A percentile compares a stretch with the other conserved stretches of the same genome.
These are phyloP conservation scores for Botia almorhae DNA, from an alignment of 2,797 vertebrate genomes.

Conservation along the genomic window DNA sequence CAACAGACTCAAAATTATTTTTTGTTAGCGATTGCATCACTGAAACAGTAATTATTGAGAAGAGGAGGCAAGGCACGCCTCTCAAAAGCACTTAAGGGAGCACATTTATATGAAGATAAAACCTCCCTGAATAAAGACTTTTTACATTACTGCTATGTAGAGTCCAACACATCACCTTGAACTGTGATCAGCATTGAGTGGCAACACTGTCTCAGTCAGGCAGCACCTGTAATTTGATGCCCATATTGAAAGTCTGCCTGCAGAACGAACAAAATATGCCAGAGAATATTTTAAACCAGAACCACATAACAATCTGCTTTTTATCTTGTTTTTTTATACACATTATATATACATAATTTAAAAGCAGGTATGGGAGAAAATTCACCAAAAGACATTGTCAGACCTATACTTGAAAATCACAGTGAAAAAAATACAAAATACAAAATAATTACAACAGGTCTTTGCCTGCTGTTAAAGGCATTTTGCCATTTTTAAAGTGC, in stretches of 20 bases:
- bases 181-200: slow-evolving; percentile 17
- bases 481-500: neutral
- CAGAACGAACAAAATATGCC: neutral
- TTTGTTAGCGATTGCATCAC: slow-evolving; percentile 12
- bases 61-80: slow-evolving; percentile 15
- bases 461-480: neutral
- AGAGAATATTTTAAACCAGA: slow-evolving; percentile 13
- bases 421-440: neutral
- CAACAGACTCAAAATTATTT: slow-evolving; percentile 31
- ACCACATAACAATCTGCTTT: neutral
- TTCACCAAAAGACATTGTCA: neutral
- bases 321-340: neutral
- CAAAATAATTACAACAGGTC: neutral
- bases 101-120: slow-evolving; percentile 33
- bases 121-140: slow-evolving; percentile 20
- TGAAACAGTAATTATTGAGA: slow-evolving; percentile 20
- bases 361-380: neutral
- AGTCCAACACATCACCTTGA: slow-evolving; percentile 23
- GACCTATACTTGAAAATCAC: neutral
- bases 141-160: slow-evolving; percentile 10
- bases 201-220: slow-evolving; percentile 19
- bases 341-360: neutral
- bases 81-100: slow-evolving; percentile 29
- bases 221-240: slow-evolving; percentile 16
- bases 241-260: slow-evolving; percentile 7